Evolutionary conservation across 2,113 vertebrate genomes (phyloP), one percentile per base, ranked within the genome.

Genomic region (Raja brachyura): DNA sequence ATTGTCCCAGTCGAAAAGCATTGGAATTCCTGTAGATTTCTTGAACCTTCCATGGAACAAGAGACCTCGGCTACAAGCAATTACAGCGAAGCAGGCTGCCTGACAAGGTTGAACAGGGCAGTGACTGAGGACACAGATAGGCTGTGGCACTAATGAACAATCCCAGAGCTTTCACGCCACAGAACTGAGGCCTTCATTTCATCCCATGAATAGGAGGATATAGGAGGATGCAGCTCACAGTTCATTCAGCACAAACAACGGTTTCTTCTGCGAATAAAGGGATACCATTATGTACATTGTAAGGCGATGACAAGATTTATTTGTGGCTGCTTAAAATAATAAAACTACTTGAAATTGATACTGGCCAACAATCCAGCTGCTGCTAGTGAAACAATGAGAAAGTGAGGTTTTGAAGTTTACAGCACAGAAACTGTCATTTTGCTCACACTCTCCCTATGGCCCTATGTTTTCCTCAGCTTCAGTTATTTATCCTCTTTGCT

Each of bases 241-340:
- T 88, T 88, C 83, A 66, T 88, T 88, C 83, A 88, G n/a, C 59
- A 63, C 28, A 18, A 88, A 88, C 59, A 88, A 61, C 61, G n/a
- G 18, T 63, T 61, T 63, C 61, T 88, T 88, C 59, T 33, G 31
- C 4, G 1, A 31, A 61, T 88, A 63, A 88, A 88, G 83, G n/a
- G 59, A 88, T 88, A 31, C 83, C 25, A 88, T 88, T 88, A 88
- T 59, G 31, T 66, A 18, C 59, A 88, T 66, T 88, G 83, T 31
- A 88, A 88, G 63, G 59, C 59, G 8, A 88, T 66, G 83, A 66
- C 83, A 88, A 88, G 83, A 33, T 88, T 88, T 88, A 88, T 88
- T 88, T 88, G 59, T 66, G 59, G 59, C 56, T 88, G n/a, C 59
- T 88, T 88, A 88, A 88, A 88, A 88, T 88, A 88, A 88, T 88